Base-by-base conservation (phyloP, 2,797 vertebrate species). In the Clarias pachynema region DNA sequence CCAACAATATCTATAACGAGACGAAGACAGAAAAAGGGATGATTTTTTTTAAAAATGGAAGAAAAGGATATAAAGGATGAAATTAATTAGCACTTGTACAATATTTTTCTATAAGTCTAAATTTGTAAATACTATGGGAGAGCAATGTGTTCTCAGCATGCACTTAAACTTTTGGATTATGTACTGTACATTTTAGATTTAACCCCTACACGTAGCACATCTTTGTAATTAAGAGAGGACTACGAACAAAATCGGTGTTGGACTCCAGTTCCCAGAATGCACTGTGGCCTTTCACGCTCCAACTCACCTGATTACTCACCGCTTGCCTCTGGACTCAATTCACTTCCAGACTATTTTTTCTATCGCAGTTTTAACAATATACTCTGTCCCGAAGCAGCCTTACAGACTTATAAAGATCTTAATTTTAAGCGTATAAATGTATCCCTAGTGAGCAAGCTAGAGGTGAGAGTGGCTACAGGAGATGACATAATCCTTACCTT, bases 1-100 rank as follows among this genome's bases (percentile, higher is more conserved):
- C 92, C 93, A 88, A 94, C 70, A 84, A 91, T 91, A 87, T 95
- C 95, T 95, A 88, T 31, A 70, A 26, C 75, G 29, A 62, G n/a
- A 57, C 63, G 37, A 62, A 79, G 49, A 31, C 34, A 57, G 44
- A 20, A 49, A 31, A 63, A 62, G 56, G 12, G 56, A 70, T 26
- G 56, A 70, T 26, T 10, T 15, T 49, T 49, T 10, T 9, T 12
- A 44, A 44, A 37, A 84, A 18, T 16, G 4, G 31, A 22, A 22
- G 15, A 18, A n/a, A 65, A 20, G 15, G 7, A 44, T 26, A 12
- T 20, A 49, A 63, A 53, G 29, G 31, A 78, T 60, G 6, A 79
- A 22, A 62, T 20, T 5, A 66, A 53, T 66, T 1, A 29, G 18
- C 3, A 14, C 20, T 65, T 65, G 6, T 9, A 20, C 3, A 57